Evolutionary conservation across 2,113 vertebrate species (phyloP).

Genomic region (Xiphorhynchus elegans): DNA sequence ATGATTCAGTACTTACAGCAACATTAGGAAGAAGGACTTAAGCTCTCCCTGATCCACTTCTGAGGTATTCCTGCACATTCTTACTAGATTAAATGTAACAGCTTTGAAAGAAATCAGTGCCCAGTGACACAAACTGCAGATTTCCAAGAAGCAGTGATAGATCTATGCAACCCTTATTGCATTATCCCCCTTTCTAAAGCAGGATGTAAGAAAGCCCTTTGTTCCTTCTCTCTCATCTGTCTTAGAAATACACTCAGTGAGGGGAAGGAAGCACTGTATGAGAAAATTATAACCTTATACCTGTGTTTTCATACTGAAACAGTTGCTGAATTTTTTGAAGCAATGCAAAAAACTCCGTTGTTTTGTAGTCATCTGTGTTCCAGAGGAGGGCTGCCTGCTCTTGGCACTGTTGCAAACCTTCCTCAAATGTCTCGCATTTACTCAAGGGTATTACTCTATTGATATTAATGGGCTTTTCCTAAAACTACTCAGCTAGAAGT

Average conservation of each 20-base stretch:
- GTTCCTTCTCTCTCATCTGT: neutral
- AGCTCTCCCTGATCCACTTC: neutral
- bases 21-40: neutral
- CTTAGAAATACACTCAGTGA: neutral
- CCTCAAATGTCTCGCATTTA: neutral
- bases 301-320: neutral
- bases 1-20: neutral
- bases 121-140: neutral
- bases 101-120: neutral
- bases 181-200: neutral
- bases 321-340: neutral
- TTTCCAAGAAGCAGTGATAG: neutral
- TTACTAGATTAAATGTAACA: neutral
- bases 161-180: neutral
- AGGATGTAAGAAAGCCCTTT: neutral
- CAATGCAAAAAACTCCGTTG: neutral
- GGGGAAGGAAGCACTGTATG: neutral
- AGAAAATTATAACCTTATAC: neutral
- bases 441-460: neutral
- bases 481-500: neutral
- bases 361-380: neutral
- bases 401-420: neutral
- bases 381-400: neutral
- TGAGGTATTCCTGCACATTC: neutral
- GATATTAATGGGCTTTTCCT: neutral